These are phyloP conservation scores for Microctenopoma steveboyesi DNA, from an alignment of 2,797 vertebrate genomes.

Conservation along the genomic window DNA sequence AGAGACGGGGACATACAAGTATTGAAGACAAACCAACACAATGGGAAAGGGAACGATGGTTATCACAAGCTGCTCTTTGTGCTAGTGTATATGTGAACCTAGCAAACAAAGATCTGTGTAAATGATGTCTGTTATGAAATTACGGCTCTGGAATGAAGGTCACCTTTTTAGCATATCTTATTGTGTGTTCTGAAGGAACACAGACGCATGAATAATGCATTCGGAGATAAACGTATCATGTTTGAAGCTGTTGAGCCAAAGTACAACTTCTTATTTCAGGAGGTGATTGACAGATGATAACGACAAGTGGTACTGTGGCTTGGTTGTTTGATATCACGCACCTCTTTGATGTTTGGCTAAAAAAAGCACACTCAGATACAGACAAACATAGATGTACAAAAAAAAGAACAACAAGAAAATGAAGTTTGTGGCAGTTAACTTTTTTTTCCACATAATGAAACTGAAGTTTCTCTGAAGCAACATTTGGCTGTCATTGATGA, in stretches of 20 bases:
- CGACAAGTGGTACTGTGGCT: conserved; percentile 45
- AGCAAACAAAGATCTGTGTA: conserved; percentile 20
- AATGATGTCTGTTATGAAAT: conserved; percentile 33
- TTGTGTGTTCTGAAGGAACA: conserved; percentile 27
- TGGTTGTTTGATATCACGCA: conserved; percentile 60
- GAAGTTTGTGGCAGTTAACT: conserved; percentile 29
- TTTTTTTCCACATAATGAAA: not conserved
- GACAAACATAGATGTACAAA: conserved; percentile 47
- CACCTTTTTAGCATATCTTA: conserved; percentile 36
- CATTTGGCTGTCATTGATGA: conserved; percentile 5
- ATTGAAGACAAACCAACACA: not conserved
- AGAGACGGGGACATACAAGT: conserved; percentile 22
- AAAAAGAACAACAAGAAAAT: conserved; percentile 1
- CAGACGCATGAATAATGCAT: conserved; percentile 63
- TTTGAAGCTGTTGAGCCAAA: conserved; percentile 48
- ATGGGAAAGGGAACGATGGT: conserved; percentile 10
- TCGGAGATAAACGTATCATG: conserved; percentile 30
- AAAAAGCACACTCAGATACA: conserved; percentile 31
- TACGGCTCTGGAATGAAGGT: conserved; percentile 39
- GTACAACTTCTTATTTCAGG: conserved; percentile 47
- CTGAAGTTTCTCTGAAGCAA: conserved; percentile 25
- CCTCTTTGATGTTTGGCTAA: conserved; percentile 59
- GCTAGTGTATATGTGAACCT: not conserved
- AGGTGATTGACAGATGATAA: conserved; percentile 74
- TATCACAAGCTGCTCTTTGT: conserved; percentile 30